Percentiles rank a stretch among this genome's conserved stretches.
Evolutionary conservation across 92 coral and sea anemone genomes (phyloP).

Genomic region (Phymanthus crucifer): DNA sequence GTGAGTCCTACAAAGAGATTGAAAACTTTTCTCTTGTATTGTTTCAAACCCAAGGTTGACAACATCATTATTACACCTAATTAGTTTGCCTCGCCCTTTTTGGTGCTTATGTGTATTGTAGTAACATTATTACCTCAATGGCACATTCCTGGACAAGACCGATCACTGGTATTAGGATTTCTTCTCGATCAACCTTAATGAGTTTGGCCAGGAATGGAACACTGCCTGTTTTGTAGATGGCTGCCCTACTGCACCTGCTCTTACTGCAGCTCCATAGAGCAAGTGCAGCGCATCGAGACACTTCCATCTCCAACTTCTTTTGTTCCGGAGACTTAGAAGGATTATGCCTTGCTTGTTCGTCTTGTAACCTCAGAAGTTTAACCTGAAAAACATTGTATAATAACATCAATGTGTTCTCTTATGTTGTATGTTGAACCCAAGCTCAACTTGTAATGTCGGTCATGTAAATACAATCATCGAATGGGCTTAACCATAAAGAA

Average conservation of each 20-base stretch:
- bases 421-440: too few species aligned
- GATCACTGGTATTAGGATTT: conserved; percentile 79
- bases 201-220: conserved; percentile 86
- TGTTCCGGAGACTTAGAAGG: conserved; percentile 27
- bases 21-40: too few species aligned
- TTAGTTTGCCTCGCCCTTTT: too few species aligned
- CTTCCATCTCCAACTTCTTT: conserved; percentile 56
- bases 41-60: too few species aligned
- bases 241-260: conserved; percentile 79
- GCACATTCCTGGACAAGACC: conserved; percentile 96
- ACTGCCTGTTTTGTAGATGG: conserved; percentile 85
- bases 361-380: conserved; percentile 58
- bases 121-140: conserved; percentile 76
- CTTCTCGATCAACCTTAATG: conserved; percentile 64
- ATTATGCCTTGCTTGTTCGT: conserved; percentile 30
- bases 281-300: conserved; percentile 81
- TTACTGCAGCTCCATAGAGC: conserved; percentile 96
- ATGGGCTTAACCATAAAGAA: too few species aligned
- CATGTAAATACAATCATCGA: too few species aligned
- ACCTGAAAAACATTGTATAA: conserved; percentile 44
- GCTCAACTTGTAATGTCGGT: too few species aligned
- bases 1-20: too few species aligned
- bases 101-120: too few species aligned
- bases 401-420: too few species aligned
- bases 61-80: too few species aligned